A percentile compares a stretch with the other conserved stretches of the same genome.
These are phyloP conservation scores for Mastomys coucha DNA, from an alignment of 2,113 vertebrate genomes.

Conservation along the genomic window DNA sequence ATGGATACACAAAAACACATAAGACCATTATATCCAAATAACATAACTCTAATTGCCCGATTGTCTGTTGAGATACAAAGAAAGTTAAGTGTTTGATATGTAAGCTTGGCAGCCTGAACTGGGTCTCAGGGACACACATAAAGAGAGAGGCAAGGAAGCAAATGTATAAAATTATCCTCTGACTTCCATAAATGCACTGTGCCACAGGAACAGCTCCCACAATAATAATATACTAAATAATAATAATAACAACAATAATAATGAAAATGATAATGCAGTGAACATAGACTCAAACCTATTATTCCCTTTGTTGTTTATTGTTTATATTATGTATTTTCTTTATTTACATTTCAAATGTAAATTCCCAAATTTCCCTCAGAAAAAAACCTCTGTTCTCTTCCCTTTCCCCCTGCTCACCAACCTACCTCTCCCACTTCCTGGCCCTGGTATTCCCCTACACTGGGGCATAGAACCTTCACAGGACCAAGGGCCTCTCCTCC, in stretches of 20 bases:
- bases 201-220: rapidly evolving
- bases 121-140: background rate
- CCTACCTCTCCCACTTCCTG: too few species aligned
- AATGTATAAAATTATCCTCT: background rate
- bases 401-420: too few species aligned
- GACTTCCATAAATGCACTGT: background rate
- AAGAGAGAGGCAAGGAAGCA: background rate
- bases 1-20: background rate
- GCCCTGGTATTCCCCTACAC: too few species aligned
- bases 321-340: too few species aligned
- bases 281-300: background rate
- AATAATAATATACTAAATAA: background rate
- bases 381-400: too few species aligned
- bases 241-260: background rate
- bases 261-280: background rate
- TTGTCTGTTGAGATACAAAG: background rate
- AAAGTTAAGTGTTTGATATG: background rate
- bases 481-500: too few species aligned
- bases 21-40: background rate
- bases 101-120: background rate
- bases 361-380: too few species aligned
- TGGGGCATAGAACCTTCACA: too few species aligned
- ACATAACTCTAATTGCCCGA: background rate
- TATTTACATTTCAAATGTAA: too few species aligned
- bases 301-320: background rate